These are phyloP conservation scores for Dryomyza anilis DNA, from an alignment of 2,888 invertebrate genomes.

Conservation along the genomic window DNA sequence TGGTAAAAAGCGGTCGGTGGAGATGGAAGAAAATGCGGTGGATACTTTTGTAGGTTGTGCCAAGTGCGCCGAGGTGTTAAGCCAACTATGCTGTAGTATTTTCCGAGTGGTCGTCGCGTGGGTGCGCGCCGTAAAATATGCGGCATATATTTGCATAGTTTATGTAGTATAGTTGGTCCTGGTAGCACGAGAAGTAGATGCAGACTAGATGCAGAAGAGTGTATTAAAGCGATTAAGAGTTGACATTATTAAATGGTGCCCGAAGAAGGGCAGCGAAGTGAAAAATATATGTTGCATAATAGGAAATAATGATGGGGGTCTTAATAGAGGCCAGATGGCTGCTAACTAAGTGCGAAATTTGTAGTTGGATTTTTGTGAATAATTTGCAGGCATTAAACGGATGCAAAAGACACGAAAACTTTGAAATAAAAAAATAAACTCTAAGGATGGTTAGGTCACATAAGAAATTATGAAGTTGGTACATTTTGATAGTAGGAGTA, in stretches of 20 bases:
- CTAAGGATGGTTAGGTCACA: too few relatives aligned
- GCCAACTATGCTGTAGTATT: too few relatives aligned
- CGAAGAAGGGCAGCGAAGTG: background rate
- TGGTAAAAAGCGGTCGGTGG: background rate
- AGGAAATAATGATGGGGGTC: too few relatives aligned
- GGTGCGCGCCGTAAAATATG: background rate
- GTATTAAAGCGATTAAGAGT: conserved; percentile 25
- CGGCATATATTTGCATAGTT: conserved; percentile 27
- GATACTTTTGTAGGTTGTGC: background rate
- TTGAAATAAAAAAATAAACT: too few relatives aligned
- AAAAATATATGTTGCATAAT: too few relatives aligned
- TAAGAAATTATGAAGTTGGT: too few relatives aligned
- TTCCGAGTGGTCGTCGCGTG: background rate
- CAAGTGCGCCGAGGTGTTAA: too few relatives aligned
- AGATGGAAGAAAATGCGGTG: background rate
- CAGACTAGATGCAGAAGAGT: conserved; percentile 6
- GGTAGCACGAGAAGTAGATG: background rate
- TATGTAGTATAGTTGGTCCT: conserved; percentile 5
- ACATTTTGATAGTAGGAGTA: too few relatives aligned
- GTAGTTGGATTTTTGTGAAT: too few relatives aligned
- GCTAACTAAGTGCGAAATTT: too few relatives aligned
- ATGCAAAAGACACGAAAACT: background rate
- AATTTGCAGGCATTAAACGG: background rate
- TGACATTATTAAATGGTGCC: conserved; percentile 21
- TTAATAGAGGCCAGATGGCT: too few relatives aligned